A percentile compares a stretch with the other conserved stretches of the same genome.
Evolutionary conservation across 1,140 invertebrate genomes (phyloP).

Genomic region (Cyrtorhinus lividipennis): DNA sequence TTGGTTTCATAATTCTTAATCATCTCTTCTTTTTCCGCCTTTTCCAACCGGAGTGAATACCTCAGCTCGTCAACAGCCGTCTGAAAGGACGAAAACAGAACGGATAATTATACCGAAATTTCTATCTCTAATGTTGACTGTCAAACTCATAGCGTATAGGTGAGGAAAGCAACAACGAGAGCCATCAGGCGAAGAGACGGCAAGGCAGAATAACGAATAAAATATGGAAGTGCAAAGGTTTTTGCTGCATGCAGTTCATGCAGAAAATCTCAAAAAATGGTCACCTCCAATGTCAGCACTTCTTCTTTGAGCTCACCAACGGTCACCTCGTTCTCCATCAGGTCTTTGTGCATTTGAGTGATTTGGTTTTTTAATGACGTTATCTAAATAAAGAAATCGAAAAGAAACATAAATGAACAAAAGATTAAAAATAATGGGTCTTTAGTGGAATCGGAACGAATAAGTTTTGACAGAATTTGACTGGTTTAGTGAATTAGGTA

Average conservation of each 20-base stretch:
- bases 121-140: too few species aligned
- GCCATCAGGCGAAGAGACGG: too few species aligned
- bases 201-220: too few species aligned
- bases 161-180: neutral
- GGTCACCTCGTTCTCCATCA: slow-evolving; percentile 26
- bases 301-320: slow-evolving; percentile 28
- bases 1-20: slow-evolving; percentile 6
- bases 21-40: slow-evolving; percentile 12
- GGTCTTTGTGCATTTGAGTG: slow-evolving; percentile 22
- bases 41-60: slow-evolving; percentile 5
- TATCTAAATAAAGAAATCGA: slow-evolving; percentile 17
- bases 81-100: slow-evolving; percentile 11
- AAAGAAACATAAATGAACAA: neutral
- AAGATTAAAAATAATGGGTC: neutral
- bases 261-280: too few species aligned
- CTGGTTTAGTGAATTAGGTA: too few species aligned
- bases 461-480: too few species aligned
- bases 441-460: too few species aligned
- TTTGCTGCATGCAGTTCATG: too few species aligned
- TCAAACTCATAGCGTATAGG: too few species aligned
- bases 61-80: slow-evolving; percentile 17
- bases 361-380: slow-evolving; percentile 24
- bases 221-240: too few species aligned
- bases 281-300: slow-evolving; percentile 27
- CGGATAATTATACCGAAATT: too few species aligned